Evolutionary conservation across 2,113 vertebrate species (phyloP).

Genomic region (Symphodus melops): DNA sequence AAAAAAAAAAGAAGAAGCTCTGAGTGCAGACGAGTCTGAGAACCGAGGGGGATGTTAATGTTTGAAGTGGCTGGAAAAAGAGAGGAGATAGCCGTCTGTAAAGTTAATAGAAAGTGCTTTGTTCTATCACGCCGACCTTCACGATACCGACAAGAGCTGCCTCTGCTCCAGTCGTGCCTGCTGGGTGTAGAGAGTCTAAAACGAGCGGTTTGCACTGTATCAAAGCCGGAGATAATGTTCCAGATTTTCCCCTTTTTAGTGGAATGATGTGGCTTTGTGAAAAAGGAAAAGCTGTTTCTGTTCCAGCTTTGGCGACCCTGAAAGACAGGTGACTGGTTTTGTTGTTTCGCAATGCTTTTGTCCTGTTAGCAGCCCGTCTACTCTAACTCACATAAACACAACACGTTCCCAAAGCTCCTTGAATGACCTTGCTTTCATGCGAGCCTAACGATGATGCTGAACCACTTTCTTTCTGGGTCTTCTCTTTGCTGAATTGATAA

Average conservation of each 20-base stretch:
- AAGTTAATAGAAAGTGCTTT: constrained; percentile 54
- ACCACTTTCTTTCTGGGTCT: neutral
- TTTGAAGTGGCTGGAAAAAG: constrained; percentile 53
- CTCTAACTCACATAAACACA: constrained; percentile 10
- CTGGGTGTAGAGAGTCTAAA: constrained; percentile 28
- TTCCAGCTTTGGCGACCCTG: neutral
- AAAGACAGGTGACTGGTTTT: constrained; percentile 30
- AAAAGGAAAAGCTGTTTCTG: constrained; percentile 43
- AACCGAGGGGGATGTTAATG: neutral
- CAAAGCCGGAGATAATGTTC: constrained; percentile 55
- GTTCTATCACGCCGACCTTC: constrained; percentile 51
- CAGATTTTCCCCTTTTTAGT: constrained; percentile 17
- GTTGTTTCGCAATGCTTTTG: constrained; percentile 5
- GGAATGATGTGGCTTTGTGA: constrained; percentile 5
- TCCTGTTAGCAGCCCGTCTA: constrained; percentile 11
- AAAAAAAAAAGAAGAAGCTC: neutral
- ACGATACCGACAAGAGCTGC: constrained; percentile 6
- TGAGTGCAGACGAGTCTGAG: constrained; percentile 14
- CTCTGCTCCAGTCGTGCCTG: constrained; percentile 35
- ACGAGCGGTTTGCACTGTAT: constrained; percentile 31
- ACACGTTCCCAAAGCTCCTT: neutral
- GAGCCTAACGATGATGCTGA: constrained; percentile 33
- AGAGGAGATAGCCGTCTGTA: constrained; percentile 22
- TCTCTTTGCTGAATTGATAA: constrained; percentile 45
- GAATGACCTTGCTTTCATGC: constrained; percentile 46